Conservation (phyloP, 2,113 vertebrate species). For the Parotia lawesii region DNA sequence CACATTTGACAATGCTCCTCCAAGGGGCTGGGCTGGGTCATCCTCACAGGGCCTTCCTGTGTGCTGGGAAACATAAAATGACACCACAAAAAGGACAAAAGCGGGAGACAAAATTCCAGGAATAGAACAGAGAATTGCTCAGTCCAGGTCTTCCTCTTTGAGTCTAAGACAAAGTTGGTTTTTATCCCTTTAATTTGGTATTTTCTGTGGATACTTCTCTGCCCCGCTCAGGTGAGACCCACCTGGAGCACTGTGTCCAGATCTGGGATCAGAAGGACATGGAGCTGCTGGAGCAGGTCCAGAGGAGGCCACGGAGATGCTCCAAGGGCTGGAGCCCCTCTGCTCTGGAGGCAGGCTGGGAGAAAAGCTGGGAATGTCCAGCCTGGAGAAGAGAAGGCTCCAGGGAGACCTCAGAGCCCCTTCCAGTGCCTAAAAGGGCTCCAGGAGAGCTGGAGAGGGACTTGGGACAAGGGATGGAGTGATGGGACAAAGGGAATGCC, state of each 20-base stretch:
- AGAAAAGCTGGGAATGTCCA: background rate
- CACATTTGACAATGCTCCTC: background rate
- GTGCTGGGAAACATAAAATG: background rate
- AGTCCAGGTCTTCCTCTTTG: background rate
- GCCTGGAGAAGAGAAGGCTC: accelerated
- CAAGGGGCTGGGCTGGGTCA: background rate
- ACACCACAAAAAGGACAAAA: background rate
- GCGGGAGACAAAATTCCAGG: background rate
- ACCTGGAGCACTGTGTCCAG: background rate
- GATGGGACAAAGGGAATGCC: background rate
- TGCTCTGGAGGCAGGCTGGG: background rate
- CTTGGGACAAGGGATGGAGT: background rate
- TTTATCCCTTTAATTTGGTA: background rate
- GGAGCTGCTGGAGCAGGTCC: accelerated
- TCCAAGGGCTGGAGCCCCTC: background rate
- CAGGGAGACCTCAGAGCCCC: background rate
- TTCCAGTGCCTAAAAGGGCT: background rate
- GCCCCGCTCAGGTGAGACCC: background rate
- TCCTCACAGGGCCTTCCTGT: background rate
- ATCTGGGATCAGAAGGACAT: background rate
- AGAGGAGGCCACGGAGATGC: accelerated
- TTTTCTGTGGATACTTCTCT: background rate
- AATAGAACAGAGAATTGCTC: background rate
- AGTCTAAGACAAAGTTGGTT: background rate
- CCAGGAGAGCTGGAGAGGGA: background rate